Conservation (phyloP, 2,888 invertebrate genomes). For the Apamea monoglypha region DNA sequence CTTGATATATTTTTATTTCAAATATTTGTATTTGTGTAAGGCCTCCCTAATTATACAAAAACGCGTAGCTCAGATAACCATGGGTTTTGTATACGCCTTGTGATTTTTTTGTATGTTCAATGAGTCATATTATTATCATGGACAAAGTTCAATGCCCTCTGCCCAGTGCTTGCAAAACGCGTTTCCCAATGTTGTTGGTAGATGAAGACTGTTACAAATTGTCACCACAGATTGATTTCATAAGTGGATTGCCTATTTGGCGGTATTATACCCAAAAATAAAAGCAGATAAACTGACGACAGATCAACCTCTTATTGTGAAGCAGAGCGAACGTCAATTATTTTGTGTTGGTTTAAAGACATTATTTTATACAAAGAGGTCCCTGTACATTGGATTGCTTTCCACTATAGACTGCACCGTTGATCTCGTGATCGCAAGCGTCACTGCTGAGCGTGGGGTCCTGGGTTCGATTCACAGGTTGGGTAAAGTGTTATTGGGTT, state of each 20-base stretch:
- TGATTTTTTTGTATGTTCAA: not conserved
- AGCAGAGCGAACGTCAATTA: not conserved
- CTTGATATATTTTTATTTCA: too few relatives aligned
- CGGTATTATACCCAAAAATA: not conserved
- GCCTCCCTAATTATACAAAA: not conserved
- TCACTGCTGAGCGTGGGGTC: not conserved
- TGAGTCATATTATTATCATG: conserved; percentile 5
- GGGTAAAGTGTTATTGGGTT: not conserved
- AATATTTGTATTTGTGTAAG: not conserved
- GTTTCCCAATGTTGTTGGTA: not conserved
- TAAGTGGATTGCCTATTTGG: not conserved
- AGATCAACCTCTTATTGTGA: not conserved
- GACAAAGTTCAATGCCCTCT: conserved; percentile 8
- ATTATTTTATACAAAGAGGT: too few relatives aligned
- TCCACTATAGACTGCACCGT: too few relatives aligned
- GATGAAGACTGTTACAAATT: not conserved
- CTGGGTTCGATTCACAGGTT: too few relatives aligned
- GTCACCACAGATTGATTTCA: not conserved
- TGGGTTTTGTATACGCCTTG: not conserved
- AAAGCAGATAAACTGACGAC: not conserved
- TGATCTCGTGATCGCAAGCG: too few relatives aligned
- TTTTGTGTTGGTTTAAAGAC: not conserved
- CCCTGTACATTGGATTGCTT: too few relatives aligned
- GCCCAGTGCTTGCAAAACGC: not conserved
- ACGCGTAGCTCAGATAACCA: not conserved